A percentile compares a stretch with the other conserved stretches of the same genome.
Conservation (phyloP, 2,888 invertebrate species). For the Caenorhabditis plicata region DNA sequence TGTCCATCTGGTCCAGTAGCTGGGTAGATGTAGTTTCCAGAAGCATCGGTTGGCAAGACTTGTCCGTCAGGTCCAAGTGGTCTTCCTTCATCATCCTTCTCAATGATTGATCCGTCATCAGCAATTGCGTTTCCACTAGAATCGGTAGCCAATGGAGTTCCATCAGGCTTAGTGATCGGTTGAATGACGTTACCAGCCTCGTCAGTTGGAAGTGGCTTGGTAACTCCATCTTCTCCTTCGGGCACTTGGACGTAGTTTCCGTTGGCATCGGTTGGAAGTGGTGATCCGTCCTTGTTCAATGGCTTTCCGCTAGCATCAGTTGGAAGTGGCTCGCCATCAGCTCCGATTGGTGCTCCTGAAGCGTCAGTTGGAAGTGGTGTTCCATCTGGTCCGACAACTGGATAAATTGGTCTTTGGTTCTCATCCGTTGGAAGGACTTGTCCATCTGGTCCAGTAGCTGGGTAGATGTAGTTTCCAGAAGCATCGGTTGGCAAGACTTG, state of each 20-base stretch:
- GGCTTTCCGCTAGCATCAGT: slow-evolving; percentile 23
- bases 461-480: slow-evolving; percentile 21
- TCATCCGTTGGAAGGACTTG: slow-evolving; percentile 20
- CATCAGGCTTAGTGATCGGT: slow-evolving; percentile 31
- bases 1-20: slow-evolving; percentile 27
- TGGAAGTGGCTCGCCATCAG: slow-evolving; percentile 24
- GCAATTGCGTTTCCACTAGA: slow-evolving; percentile 22
- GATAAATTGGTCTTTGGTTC: slow-evolving; percentile 23
- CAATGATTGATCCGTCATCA: slow-evolving; percentile 25
- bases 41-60: slow-evolving; percentile 34
- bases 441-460: slow-evolving; percentile 29
- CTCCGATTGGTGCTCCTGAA: slow-evolving; percentile 21
- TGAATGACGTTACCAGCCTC: slow-evolving; percentile 20
- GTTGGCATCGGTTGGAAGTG: slow-evolving; percentile 46
- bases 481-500: slow-evolving; percentile 15
- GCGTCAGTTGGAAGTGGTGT: slow-evolving; percentile 21
- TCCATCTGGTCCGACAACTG: slow-evolving; percentile 24
- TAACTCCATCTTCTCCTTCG: slow-evolving; percentile 22
- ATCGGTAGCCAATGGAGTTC: slow-evolving; percentile 24
- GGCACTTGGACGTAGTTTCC: slow-evolving; percentile 39
- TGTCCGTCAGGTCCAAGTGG: slow-evolving; percentile 29
- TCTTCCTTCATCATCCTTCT: slow-evolving; percentile 32
- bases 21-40: slow-evolving; percentile 35
- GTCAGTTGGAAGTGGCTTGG: slow-evolving; percentile 40
- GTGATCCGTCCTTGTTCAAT: slow-evolving; percentile 25